phyloP scores from a whole-genome alignment of 2,888 invertebrate genomes.

The Panopea generosa region DNA sequence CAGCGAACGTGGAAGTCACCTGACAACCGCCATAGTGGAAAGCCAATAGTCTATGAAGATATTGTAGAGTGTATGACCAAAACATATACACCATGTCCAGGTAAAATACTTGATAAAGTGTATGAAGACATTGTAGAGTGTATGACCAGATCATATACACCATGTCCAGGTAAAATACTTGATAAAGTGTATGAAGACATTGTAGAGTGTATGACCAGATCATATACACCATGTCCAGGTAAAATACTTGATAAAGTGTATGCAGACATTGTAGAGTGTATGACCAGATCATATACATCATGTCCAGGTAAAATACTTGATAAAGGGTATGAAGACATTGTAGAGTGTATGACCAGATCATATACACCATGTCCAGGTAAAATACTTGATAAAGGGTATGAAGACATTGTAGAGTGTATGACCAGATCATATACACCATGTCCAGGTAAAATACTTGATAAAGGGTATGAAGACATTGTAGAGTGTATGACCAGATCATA shows the following conservation, averaged over 20 bases:
- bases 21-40: not conserved
- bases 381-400: constrained; percentile 29
- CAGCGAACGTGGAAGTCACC: constrained; percentile 46
- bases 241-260: constrained; percentile 29
- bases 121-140: constrained; percentile 62
- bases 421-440: constrained; percentile 49
- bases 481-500: constrained; percentile 56
- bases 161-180: constrained; percentile 55
- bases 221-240: constrained; percentile 52
- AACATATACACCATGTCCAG: constrained; percentile 42
- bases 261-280: constrained; percentile 60
- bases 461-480: constrained; percentile 57
- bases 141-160: constrained; percentile 28
- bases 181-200: constrained; percentile 51
- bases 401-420: constrained; percentile 59
- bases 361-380: constrained; percentile 58
- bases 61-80: constrained; percentile 58
- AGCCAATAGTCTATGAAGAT: constrained; percentile 47
- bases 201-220: constrained; percentile 52
- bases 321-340: constrained; percentile 54
- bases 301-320: constrained; percentile 53
- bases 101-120: constrained; percentile 32
- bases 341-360: constrained; percentile 55
- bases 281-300: constrained; percentile 28
- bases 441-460: constrained; percentile 44